phyloP scores from a whole-genome alignment of 2,113 vertebrate genomes.

The Oryctolagus cuniculus region DNA sequence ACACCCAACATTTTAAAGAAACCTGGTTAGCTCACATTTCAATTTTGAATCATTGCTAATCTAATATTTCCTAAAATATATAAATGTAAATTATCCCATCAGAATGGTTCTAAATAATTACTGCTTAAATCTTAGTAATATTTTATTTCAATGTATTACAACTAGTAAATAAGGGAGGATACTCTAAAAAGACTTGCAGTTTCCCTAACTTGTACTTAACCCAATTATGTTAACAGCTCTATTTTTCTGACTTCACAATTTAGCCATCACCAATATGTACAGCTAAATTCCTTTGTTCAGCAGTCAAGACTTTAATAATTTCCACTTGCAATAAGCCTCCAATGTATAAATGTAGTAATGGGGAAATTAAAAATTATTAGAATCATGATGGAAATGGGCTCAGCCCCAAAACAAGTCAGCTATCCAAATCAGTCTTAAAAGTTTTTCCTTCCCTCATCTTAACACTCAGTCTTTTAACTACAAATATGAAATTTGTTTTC shows the following conservation, averaged over 20 bases:
- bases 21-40: not conserved
- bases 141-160: not conserved
- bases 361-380: not conserved
- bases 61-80: constrained; percentile 39
- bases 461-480: not conserved
- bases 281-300: constrained; percentile 6
- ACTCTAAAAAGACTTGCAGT: not conserved
- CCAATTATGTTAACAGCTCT: not conserved
- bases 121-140: constrained; percentile 5
- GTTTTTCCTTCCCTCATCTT: not conserved
- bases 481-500: not conserved
- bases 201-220: constrained; percentile 2
- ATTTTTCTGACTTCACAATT: not conserved
- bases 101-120: constrained; percentile 2
- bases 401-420: not conserved
- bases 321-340: constrained; percentile 2
- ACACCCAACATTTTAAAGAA: not conserved
- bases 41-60: constrained; percentile 43
- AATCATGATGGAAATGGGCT: not conserved
- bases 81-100: constrained; percentile 22
- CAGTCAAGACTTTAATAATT: constrained; percentile 40
- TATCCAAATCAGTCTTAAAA: not conserved
- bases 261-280: not conserved
- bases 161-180: not conserved
- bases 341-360: not conserved